Conservation (phyloP, 2,113 vertebrate genomes). For the Gorsachius goisagi region DNA sequence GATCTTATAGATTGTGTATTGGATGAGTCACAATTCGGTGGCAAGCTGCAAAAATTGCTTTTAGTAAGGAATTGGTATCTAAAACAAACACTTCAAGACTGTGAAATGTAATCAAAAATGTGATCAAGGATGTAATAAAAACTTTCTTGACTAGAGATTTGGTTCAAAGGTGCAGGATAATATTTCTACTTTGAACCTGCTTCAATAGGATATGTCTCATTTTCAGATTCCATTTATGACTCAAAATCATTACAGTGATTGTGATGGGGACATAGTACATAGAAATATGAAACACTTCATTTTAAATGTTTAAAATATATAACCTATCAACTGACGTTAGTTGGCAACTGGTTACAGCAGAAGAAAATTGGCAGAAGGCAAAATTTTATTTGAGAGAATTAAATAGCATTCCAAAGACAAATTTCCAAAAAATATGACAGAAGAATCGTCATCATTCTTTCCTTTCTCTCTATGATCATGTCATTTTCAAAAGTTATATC, state of each 20-base stretch:
- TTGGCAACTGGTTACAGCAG: not conserved
- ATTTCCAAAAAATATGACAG: not conserved
- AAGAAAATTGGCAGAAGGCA: not conserved
- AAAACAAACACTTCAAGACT: not conserved
- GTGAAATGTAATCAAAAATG: not conserved
- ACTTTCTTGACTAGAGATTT: not conserved
- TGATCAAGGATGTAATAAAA: constrained; percentile 5
- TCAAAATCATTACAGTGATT: not conserved
- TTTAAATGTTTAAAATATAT: not conserved
- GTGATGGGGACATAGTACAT: not conserved
- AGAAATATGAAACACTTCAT: not conserved
- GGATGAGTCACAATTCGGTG: not conserved
- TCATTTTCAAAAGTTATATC: not conserved
- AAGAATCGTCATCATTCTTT: not conserved
- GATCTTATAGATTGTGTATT: not conserved
- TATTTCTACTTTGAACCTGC: not conserved
- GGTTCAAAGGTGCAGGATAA: not conserved
- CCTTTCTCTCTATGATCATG: not conserved
- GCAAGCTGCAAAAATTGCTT: not conserved
- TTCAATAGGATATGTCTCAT: not conserved
- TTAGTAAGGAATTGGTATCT: not conserved
- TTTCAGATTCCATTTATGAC: not conserved
- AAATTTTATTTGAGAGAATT: not conserved
- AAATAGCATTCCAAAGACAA: not conserved
- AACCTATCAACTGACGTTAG: not conserved